Conservation (phyloP, 2,888 invertebrate genomes). For the Lepidonotus clava region DNA sequence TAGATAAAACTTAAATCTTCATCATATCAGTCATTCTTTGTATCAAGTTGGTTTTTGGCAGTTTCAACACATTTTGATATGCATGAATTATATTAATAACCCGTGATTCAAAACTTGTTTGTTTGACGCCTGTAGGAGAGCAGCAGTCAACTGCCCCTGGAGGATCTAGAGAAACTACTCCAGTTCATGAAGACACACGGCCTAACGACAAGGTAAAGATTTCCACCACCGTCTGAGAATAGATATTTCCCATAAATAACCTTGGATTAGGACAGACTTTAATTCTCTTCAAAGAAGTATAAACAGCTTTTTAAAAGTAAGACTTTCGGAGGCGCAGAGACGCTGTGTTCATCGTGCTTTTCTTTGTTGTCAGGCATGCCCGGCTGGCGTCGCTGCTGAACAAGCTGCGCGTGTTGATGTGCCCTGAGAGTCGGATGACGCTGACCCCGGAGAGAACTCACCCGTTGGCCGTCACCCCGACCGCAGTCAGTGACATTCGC, state of each 20-base stretch:
- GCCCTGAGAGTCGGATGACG: slow-evolving; percentile 61
- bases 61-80: too few species aligned
- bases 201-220: slow-evolving; percentile 84
- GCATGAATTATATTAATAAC: too few species aligned
- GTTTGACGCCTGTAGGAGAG: slow-evolving; percentile 83
- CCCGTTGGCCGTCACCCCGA: slow-evolving; percentile 69
- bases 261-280: too few species aligned
- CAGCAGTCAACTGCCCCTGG: slow-evolving; percentile 85
- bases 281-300: too few species aligned
- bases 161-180: slow-evolving; percentile 86
- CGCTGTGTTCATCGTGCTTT: neutral
- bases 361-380: slow-evolving; percentile 71
- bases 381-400: slow-evolving; percentile 75
- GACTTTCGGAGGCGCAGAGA: too few species aligned
- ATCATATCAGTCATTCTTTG: too few species aligned
- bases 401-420: slow-evolving; percentile 69
- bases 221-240: too few species aligned
- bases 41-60: too few species aligned
- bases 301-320: too few species aligned
- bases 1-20: too few species aligned
- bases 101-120: too few species aligned
- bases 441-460: slow-evolving; percentile 71
- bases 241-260: too few species aligned
- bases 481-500: slow-evolving; percentile 67
- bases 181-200: slow-evolving; percentile 82